Base-by-base conservation (phyloP, 2,888 invertebrate species). In the Atrina japonica region DNA sequence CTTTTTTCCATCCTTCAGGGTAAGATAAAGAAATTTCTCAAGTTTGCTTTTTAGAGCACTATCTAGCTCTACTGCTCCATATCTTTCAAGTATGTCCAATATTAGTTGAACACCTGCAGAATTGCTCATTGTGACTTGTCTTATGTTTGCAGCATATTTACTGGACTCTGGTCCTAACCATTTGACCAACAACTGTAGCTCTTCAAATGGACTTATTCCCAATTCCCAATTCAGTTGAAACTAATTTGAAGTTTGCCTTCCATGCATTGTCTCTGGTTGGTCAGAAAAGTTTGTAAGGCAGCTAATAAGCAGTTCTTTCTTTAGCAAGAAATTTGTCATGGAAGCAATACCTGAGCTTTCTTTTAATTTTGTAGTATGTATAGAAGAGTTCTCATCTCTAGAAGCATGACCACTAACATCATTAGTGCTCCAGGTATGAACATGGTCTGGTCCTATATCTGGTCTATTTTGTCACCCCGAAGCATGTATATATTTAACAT, bases 131-230 rank as follows among this genome's bases (percentile, higher is more conserved):
- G 60, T 66, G 6, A 70, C 47, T 18, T 35, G 30, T 18, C 70
- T 21, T n/a, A 73, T 30, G 41, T 60, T 70, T 1, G 35, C n/a
- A 1, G 70, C 73, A 21, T 61, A 56, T 40, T 61, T 69, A 5
- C 30, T 29, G n/a, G 66, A 70, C 27, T 58, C 61, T 7, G 73
- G 50, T 25, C 73, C 70, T 16, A 73, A 49, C 70, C 66, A 70
- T 23, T 41, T 2, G 21, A 59, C 41, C 2, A 59, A 25, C n/a
- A 59, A 21, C n/a, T 59, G 58, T 2, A 59, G 18, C 21, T 59
- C 58, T 23, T 59, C 58, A 43, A 43, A 25, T 25, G 43, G 41
- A 6, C 41, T 41, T 3, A 59, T 16, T 27, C 41, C 27, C n/a
- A n/a, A n/a, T n/a, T n/a, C n/a, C n/a, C 23, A 43, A 14, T 14